phyloP scores from a whole-genome alignment of 2,888 invertebrate species.

The Onthophagus sagittarius region DNA sequence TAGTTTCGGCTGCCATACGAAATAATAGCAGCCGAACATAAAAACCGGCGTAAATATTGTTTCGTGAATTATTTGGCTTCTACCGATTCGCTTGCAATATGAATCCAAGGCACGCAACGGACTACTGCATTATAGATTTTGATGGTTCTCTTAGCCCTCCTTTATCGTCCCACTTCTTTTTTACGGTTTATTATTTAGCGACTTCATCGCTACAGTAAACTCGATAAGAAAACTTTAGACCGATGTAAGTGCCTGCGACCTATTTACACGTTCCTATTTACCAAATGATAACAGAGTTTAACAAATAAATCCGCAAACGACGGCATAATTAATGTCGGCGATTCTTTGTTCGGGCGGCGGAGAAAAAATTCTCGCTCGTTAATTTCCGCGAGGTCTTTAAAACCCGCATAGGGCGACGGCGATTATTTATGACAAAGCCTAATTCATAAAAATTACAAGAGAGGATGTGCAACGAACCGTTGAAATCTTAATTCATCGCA shows the following conservation, averaged over 20 bases:
- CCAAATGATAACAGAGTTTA: not conserved
- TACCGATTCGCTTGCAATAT: not conserved
- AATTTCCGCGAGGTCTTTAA: constrained; percentile 27
- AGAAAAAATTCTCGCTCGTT: constrained; percentile 7
- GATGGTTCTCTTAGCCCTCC: constrained; percentile 7
- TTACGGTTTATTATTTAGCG: constrained; percentile 1
- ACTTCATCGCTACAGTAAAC: not conserved
- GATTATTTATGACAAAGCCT: constrained; percentile 33
- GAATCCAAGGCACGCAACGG: constrained; percentile 9
- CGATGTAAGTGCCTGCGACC: not conserved
- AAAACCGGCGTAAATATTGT: constrained; percentile 12
- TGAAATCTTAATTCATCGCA: constrained; percentile 48
- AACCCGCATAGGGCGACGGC: constrained; percentile 4
- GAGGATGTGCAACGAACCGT: constrained; percentile 44
- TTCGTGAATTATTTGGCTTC: constrained; percentile 9
- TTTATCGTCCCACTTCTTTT: not conserved
- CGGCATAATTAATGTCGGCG: constrained; percentile 5
- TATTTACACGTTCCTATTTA: not conserved
- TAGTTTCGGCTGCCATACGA: constrained; percentile 7
- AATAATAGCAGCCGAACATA: constrained; percentile 5
- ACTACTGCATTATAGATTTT: constrained; percentile 13
- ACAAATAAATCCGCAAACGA: not conserved
- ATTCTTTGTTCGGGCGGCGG: not conserved
- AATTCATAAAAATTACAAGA: constrained; percentile 40
- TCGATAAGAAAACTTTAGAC: not conserved